Evolutionary conservation across 2,888 invertebrate species (phyloP).

Genomic region (Eretmocerus hayati): DNA sequence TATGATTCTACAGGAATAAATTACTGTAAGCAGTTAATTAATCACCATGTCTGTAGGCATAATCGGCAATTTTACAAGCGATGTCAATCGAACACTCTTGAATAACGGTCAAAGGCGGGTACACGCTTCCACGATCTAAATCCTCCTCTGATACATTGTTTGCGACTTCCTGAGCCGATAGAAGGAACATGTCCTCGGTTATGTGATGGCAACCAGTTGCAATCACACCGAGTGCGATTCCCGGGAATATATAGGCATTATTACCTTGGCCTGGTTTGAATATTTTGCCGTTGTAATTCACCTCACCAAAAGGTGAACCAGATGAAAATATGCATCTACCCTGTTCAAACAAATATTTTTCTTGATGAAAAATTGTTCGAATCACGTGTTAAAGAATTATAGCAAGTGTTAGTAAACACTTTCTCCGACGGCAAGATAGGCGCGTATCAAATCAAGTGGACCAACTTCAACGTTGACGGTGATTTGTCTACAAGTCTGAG

Average conservation of each 20-base stretch:
- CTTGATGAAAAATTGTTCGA: too few relatives aligned
- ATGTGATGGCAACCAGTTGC: slow-evolving; percentile 89
- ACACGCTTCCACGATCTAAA: slow-evolving; percentile 79
- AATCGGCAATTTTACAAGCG: slow-evolving; percentile 77
- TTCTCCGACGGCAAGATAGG: too few relatives aligned
- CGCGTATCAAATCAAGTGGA: too few relatives aligned
- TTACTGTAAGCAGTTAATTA: slow-evolving; percentile 34
- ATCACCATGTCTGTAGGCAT: slow-evolving; percentile 81
- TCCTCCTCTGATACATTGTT: slow-evolving; percentile 77
- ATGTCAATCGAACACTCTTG: slow-evolving; percentile 85
- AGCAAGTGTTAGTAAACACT: too few relatives aligned
- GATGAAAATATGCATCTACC: slow-evolving; percentile 91
- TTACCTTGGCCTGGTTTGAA: slow-evolving; percentile 94
- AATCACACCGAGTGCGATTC: slow-evolving; percentile 89
- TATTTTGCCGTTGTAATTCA: slow-evolving; percentile 68
- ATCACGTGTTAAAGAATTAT: too few relatives aligned
- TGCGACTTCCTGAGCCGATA: slow-evolving; percentile 87
- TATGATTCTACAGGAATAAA: neutral
- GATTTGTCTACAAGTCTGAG: too few relatives aligned
- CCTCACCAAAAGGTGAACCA: slow-evolving; percentile 91
- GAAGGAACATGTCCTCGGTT: slow-evolving; percentile 86
- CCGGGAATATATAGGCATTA: slow-evolving; percentile 96
- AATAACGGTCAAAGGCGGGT: slow-evolving; percentile 80
- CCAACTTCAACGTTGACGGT: too few relatives aligned
- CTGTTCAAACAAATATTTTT: too few relatives aligned